These are phyloP conservation scores for Lordiphosa collinella DNA, from an alignment of 1,140 invertebrate species.

Conservation along the genomic window DNA sequence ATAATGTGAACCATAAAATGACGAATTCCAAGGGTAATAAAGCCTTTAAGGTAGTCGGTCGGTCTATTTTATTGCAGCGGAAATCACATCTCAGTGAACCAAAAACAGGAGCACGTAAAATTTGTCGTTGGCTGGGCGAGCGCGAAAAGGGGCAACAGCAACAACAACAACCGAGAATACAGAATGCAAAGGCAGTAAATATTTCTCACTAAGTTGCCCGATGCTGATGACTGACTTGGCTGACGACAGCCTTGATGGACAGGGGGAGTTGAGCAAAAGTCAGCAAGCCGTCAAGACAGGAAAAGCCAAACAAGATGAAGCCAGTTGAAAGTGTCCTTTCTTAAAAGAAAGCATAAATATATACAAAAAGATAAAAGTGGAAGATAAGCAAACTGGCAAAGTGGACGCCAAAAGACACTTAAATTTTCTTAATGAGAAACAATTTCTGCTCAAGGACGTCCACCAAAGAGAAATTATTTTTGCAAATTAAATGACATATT, in stretches of 20 bases:
- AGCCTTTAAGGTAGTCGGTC: slow-evolving; percentile 73
- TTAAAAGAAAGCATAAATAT: slow-evolving; percentile 24
- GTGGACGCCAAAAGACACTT: slow-evolving; percentile 9
- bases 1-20: slow-evolving; percentile 61
- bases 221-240: slow-evolving; percentile 53
- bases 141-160: neutral
- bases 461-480: neutral
- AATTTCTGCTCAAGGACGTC: neutral
- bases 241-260: slow-evolving; percentile 26
- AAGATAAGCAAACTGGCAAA: slow-evolving; percentile 33
- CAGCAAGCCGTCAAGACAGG: slow-evolving; percentile 45
- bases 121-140: slow-evolving; percentile 43
- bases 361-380: slow-evolving; percentile 37
- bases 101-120: slow-evolving; percentile 63
- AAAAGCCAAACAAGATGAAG: slow-evolving; percentile 55
- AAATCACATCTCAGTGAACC: slow-evolving; percentile 62
- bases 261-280: slow-evolving; percentile 25
- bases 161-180: slow-evolving; percentile 1
- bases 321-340: slow-evolving; percentile 50
- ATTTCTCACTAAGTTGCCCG: slow-evolving; percentile 50
- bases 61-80: slow-evolving; percentile 67
- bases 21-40: slow-evolving; percentile 62
- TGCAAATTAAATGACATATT: neutral
- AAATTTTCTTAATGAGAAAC: slow-evolving; percentile 5
- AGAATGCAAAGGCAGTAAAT: slow-evolving; percentile 49